Evolutionary conservation across 2,888 invertebrate species (phyloP).

Genomic region (Lasioglossum villosulum): DNA sequence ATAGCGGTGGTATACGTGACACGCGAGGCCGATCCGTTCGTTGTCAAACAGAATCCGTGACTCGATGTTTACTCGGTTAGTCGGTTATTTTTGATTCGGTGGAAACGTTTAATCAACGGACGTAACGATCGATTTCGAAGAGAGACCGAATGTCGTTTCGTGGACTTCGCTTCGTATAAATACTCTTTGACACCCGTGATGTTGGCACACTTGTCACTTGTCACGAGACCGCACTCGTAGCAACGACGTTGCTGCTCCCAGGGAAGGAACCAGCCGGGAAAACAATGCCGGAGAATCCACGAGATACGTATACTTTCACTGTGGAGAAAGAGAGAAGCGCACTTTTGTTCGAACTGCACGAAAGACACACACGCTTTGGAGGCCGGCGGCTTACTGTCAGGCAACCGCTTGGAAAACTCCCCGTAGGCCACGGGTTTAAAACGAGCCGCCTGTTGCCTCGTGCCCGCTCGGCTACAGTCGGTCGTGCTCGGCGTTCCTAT

Average conservation of each 20-base stretch:
- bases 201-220: conserved; percentile 7
- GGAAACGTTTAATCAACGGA: conserved; percentile 10
- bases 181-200: neutral
- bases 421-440: conserved; percentile 63
- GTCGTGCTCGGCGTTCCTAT: conserved; percentile 26
- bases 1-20: neutral
- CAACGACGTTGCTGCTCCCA: neutral
- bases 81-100: conserved; percentile 15
- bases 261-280: neutral
- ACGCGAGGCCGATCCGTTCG: conserved; percentile 54
- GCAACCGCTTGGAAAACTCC: conserved; percentile 41
- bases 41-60: conserved; percentile 68
- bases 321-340: neutral
- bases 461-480: conserved; percentile 65
- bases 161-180: neutral
- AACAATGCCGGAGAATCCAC: neutral
- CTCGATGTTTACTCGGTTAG: conserved; percentile 62
- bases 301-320: neutral
- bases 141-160: too few species aligned
- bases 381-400: conserved; percentile 76
- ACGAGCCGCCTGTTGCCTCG: conserved; percentile 78
- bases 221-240: neutral
- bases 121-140: neutral
- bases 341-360: neutral
- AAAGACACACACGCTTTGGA: conserved; percentile 54